Conservation (phyloP, 2,797 vertebrate genomes). For the Sebastes hubbsi region DNA sequence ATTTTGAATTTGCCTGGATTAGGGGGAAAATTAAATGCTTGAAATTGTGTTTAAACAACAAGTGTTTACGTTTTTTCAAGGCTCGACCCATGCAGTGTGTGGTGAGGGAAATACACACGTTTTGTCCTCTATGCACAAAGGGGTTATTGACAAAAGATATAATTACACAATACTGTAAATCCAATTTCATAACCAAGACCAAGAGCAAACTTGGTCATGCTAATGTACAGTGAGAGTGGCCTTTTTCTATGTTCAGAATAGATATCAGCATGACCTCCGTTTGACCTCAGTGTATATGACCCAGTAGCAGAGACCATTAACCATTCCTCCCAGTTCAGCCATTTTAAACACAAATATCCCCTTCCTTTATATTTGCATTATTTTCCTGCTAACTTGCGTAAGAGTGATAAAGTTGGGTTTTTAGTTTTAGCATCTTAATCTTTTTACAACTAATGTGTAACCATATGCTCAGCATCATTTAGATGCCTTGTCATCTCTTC, state of each 20-base stretch:
- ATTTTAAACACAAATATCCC: background rate
- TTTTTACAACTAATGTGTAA: background rate
- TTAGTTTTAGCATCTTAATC: background rate
- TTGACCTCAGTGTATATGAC: background rate
- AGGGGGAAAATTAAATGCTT: too few relatives aligned
- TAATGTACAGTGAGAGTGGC: background rate
- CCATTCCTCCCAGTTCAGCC: background rate
- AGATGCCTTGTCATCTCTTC: background rate
- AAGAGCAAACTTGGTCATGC: background rate
- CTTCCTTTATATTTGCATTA: background rate
- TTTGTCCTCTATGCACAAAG: background rate
- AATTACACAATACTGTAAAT: background rate
- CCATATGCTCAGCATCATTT: background rate
- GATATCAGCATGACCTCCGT: background rate
- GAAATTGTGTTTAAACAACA: background rate
- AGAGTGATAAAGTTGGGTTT: background rate
- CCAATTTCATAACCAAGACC: background rate
- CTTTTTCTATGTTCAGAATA: background rate
- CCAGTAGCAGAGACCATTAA: background rate
- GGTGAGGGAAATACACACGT: background rate
- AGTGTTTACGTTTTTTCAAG: background rate
- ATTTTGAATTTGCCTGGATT: too few relatives aligned
- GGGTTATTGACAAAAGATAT: background rate
- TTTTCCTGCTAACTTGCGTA: background rate
- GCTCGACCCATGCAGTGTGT: background rate